Evolutionary conservation across 2,797 vertebrate species (phyloP), one percentile per base, ranked within the genome.

Genomic region (Austrolebias charrua): DNA sequence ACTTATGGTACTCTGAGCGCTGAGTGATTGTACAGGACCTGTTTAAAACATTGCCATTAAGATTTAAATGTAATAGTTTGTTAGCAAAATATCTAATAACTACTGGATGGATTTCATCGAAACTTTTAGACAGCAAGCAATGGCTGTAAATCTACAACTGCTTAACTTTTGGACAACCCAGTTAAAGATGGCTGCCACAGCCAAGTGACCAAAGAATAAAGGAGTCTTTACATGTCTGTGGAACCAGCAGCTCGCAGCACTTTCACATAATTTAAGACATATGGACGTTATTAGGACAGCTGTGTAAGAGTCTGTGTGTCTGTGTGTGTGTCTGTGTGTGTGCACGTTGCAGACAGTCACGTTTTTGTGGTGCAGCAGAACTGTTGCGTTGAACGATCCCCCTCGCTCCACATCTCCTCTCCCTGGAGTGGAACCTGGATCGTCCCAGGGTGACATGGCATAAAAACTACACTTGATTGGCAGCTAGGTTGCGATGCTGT

Each of bases 231-330:
- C 89, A 91, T 88, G 88, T 89, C 86, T 83, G 85, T 87, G 86
- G 86, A 91, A 92, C 86, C 88, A 90, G 90, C 89, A 91, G 90
- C 91, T 90, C 88, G 70, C 85, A 92, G 91, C 89, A 89, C 88
- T 92, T 91, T 92, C 89, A 86, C 88, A 90, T 93, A 92, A 92
- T 92, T 90, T 90, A 91, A 89, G 86, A 90, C 92, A 93, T 92
- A 92, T 93, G 91, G 91, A 84, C 82, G 86, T 91, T 88, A 91
- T 92, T 92, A 92, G 86, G 83, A 90, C 82, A 69, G 57, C 81
- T 43, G 70, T 82, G 80, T 86, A 42, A 75, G 69, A 79, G 75
- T 78, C 63, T 51, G 55, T 66, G 77, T 70, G 66, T 71, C 48
- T 66, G 65, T 85, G 79, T 52, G 70, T 88, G 56, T 66, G 77